phyloP scores from a whole-genome alignment of 2,113 vertebrate species.

The Sitta europaea region DNA sequence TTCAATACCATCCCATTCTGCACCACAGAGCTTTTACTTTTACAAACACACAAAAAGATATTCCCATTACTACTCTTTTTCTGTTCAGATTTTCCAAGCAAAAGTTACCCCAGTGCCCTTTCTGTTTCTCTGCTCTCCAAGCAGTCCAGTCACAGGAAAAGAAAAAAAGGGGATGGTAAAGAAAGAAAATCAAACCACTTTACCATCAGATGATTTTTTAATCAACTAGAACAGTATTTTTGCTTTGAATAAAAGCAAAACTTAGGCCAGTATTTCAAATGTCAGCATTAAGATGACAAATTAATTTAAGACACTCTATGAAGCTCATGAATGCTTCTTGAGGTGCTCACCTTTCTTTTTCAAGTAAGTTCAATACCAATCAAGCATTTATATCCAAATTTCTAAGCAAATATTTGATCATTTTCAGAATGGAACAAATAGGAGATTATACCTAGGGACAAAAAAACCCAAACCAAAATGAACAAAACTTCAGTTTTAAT shows the following conservation, averaged over 20 bases:
- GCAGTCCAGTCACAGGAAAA: not conserved
- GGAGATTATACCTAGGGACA: not conserved
- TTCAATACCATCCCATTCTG: not conserved
- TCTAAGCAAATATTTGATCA: not conserved
- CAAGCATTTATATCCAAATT: not conserved
- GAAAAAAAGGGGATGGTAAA: fast-evolving
- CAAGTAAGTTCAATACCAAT: not conserved
- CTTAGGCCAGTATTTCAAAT: not conserved
- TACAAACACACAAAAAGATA: not conserved
- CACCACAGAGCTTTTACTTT: not conserved
- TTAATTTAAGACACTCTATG: not conserved
- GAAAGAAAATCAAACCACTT: not conserved
- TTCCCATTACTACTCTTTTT: not conserved
- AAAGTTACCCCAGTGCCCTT: not conserved
- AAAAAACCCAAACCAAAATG: fast-evolving
- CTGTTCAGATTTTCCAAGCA: not conserved
- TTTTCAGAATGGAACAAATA: not conserved
- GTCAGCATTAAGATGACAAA: not conserved
- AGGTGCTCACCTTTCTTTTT: not conserved
- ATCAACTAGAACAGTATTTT: not conserved
- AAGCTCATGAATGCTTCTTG: not conserved
- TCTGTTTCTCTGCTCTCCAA: not conserved
- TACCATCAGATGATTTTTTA: not conserved
- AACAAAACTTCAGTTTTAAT: not conserved
- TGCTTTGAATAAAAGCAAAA: not conserved